Conservation (phyloP, 2,113 vertebrate genomes). For the Dromas ardeola region DNA sequence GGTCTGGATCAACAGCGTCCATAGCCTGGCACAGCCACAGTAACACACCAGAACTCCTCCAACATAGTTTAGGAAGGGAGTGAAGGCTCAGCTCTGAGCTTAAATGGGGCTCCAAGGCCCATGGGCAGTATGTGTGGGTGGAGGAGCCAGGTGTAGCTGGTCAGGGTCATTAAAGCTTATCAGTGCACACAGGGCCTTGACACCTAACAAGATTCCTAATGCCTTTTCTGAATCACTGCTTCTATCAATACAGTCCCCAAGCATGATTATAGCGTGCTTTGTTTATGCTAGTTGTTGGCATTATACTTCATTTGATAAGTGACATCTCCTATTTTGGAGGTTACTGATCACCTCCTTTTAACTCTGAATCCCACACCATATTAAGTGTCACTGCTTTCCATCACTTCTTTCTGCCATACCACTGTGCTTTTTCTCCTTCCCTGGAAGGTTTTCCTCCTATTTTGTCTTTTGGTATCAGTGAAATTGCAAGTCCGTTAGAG, state of each 20-base stretch:
- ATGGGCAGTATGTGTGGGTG: neutral
- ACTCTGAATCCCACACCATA: neutral
- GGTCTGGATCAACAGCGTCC: neutral
- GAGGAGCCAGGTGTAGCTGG: neutral
- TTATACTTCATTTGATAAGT: neutral
- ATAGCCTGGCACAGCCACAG: neutral
- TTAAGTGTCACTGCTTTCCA: neutral
- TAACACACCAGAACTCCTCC: neutral
- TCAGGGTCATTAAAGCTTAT: neutral
- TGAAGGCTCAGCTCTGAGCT: rapidly evolving
- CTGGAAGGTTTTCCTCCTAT: neutral
- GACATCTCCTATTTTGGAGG: neutral
- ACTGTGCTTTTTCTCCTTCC: neutral
- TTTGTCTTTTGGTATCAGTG: neutral
- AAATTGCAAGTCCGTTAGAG: neutral
- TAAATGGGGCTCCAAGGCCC: neutral
- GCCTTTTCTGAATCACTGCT: neutral
- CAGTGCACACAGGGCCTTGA: neutral
- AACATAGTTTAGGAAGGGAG: rapidly evolving
- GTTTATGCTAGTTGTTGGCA: neutral
- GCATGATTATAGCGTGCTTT: neutral
- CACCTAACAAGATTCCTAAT: neutral
- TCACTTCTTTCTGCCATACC: neutral
- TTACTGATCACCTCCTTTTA: neutral
- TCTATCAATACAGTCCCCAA: neutral